Conservation (phyloP, 2,888 invertebrate genomes). For the Onthophagus sagittarius region DNA sequence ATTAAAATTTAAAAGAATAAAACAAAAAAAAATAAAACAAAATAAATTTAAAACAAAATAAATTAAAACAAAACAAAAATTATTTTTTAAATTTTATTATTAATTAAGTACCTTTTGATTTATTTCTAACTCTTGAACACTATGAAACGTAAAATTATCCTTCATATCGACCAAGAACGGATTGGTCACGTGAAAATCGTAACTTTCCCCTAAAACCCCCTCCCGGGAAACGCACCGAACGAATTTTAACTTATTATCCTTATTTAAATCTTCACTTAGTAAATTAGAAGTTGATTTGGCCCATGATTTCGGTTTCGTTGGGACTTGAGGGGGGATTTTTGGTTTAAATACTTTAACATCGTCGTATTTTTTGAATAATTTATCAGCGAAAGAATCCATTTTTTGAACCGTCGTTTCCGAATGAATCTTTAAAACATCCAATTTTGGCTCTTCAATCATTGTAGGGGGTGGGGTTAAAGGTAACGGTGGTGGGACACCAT, state of each 20-base stretch:
- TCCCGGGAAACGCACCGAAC: slow-evolving; percentile 8
- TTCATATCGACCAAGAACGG: slow-evolving; percentile 17
- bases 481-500: not conserved
- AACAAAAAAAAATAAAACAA: not conserved
- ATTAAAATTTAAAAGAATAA: not conserved
- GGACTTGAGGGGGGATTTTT: not conserved
- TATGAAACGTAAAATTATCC: slow-evolving; percentile 3
- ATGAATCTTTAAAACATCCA: not conserved
- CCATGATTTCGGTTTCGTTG: slow-evolving; percentile 1
- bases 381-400: slow-evolving; percentile 14
- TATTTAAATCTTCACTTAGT: slow-evolving; percentile 1
- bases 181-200: slow-evolving; percentile 17
- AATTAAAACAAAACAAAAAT: slow-evolving; percentile 1
- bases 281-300: slow-evolving; percentile 17
- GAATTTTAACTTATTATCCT: not conserved
- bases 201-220: slow-evolving; percentile 11
- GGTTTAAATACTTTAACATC: not conserved
- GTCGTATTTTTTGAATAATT: slow-evolving; percentile 22
- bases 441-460: not conserved
- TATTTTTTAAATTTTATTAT: not conserved
- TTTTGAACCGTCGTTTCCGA: not conserved
- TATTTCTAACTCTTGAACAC: not conserved
- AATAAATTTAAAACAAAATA: not conserved
- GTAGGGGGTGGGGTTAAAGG: slow-evolving; percentile 1
- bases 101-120: not conserved